These are phyloP conservation scores for Corbicula japonica DNA, from an alignment of 2,888 invertebrate species.

Conservation along the genomic window DNA sequence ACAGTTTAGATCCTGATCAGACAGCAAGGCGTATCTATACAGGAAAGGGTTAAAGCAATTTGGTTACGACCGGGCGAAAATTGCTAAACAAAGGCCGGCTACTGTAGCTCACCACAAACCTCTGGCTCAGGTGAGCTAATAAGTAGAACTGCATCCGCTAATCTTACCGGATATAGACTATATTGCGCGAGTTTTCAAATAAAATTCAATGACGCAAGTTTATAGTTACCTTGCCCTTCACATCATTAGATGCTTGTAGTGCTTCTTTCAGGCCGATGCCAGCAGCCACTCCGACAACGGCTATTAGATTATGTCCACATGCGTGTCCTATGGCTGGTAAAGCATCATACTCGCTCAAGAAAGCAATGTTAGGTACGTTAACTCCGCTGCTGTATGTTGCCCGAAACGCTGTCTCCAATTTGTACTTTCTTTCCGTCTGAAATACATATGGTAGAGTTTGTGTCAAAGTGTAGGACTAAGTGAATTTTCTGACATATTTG, in stretches of 20 bases:
- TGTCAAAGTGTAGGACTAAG: slow-evolving; percentile 22
- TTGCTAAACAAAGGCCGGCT: no score
- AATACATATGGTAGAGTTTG: slow-evolving; percentile 54
- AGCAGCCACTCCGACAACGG: slow-evolving; percentile 82
- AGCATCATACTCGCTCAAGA: slow-evolving; percentile 86
- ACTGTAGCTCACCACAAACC: no score
- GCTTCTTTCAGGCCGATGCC: slow-evolving; percentile 80
- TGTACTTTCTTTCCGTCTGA: slow-evolving; percentile 70
- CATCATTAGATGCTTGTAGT: slow-evolving; percentile 63
- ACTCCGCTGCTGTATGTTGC: slow-evolving; percentile 58
- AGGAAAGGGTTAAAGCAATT: no score
- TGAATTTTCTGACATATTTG: no score
- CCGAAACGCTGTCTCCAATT: slow-evolving; percentile 75
- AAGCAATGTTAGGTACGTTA: slow-evolving; percentile 75
- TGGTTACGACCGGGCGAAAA: no score
- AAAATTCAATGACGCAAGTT: no score
- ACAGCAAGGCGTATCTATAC: no score
- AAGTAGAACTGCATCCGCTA: no score
- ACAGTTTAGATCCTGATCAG: no score
- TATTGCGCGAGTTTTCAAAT: no score
- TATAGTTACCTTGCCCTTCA: slow-evolving; percentile 61
- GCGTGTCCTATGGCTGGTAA: slow-evolving; percentile 85
- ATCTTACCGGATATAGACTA: no score
- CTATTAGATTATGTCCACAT: slow-evolving; percentile 85
- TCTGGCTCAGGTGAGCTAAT: no score